phyloP scores from a whole-genome alignment of 2,113 vertebrate genomes.

The Herpailurus yagouaroundi region DNA sequence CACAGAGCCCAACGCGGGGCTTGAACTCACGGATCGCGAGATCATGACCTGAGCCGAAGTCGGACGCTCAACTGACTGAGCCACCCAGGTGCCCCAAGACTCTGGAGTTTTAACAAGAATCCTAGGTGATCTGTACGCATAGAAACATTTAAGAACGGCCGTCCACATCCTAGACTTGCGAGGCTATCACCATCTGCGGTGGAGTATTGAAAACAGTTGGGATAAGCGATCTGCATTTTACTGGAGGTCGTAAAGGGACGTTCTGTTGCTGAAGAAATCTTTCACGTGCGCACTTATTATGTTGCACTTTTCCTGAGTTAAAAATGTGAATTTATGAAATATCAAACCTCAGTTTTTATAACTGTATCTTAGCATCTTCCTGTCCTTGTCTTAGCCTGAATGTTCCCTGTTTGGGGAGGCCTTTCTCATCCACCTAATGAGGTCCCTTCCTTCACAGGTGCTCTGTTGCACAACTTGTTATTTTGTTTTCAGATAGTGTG shows the following conservation, averaged over 20 bases:
- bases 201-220: neutral
- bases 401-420: neutral
- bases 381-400: neutral
- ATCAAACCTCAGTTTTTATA: neutral
- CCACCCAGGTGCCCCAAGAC: neutral
- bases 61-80: too few relatives aligned
- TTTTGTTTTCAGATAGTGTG: neutral
- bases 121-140: neutral
- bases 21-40: too few relatives aligned
- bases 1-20: too few relatives aligned
- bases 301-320: slow-evolving; percentile 21
- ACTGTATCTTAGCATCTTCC: slow-evolving; percentile 18
- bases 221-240: neutral
- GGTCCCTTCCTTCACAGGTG: neutral
- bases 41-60: too few relatives aligned
- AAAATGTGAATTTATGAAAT: slow-evolving; percentile 56
- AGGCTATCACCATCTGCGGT: neutral
- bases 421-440: neutral
- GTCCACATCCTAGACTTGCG: neutral
- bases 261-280: slow-evolving; percentile 7
- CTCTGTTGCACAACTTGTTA: neutral
- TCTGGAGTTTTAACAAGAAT: slow-evolving; percentile 19
- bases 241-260: neutral
- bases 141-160: neutral
- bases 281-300: neutral